phyloP scores from a whole-genome alignment of 2,888 invertebrate species.

The Teleiodes luculella region DNA sequence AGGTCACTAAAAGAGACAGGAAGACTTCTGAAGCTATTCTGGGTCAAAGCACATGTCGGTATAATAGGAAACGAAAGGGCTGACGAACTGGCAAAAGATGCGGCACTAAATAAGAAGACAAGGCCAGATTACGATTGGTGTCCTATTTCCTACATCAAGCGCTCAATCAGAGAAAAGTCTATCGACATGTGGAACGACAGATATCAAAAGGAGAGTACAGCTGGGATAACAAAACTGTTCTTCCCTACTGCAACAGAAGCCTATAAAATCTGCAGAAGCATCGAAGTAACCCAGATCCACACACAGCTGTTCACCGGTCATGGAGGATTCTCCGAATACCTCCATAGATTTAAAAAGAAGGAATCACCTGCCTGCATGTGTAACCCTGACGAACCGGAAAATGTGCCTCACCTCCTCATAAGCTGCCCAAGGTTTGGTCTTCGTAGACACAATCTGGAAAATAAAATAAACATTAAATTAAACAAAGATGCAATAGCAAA shows the following conservation, averaged over 20 bases:
- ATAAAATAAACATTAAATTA: not conserved
- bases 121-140: slow-evolving; percentile 6
- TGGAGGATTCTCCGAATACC: no score
- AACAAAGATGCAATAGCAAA: not conserved
- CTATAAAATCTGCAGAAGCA: not conserved
- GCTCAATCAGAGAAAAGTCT: not conserved
- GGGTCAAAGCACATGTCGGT: not conserved
- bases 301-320: no score
- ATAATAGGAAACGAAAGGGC: not conserved
- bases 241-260: slow-evolving; percentile 5
- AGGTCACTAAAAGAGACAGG: not conserved
- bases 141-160: slow-evolving; percentile 9
- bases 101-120: slow-evolving; percentile 1
- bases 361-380: no score
- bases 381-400: not conserved
- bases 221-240: not conserved
- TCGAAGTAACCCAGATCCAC: not conserved
- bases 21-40: not conserved
- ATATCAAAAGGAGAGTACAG: not conserved
- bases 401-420: not conserved
- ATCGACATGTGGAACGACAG: slow-evolving; percentile 5
- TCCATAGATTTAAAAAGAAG: no score
- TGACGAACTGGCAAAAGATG: slow-evolving; percentile 19
- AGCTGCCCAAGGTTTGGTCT: not conserved
- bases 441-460: not conserved